Base-by-base conservation (phyloP, 2,797 vertebrate genomes). In the Poecilia wingei region DNA sequence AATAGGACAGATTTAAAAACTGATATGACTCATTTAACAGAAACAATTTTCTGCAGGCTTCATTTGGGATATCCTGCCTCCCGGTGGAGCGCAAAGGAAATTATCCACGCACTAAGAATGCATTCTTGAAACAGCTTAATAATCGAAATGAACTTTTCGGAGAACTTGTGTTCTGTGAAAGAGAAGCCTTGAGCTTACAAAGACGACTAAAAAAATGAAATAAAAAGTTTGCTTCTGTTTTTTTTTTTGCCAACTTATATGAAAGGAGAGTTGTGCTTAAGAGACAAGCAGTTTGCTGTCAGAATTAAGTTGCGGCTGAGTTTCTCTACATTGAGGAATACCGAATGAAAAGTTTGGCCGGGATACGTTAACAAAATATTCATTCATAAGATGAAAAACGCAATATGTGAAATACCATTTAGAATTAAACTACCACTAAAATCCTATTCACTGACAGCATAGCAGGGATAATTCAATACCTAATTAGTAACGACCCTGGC, bases 111-210 rank as follows among this genome's bases (percentile, higher is more conserved):
- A 85, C 81, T 73, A 74, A 57, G 10, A 57, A 57, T 28, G 10
- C 55, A 28, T 57, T 13, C 4, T 28, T 28, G 12, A 13, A 86
- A 47, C 72, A 55, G 46, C 41, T 70, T 43, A 87, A 77, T 91
- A 86, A 89, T 84, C 88, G 47, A 87, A 88, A 87, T 79, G 85
- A 87, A 92, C 86, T 88, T 88, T 74, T 85, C 73, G 64, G 71
- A 81, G 75, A 47, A 75, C 71, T 75, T 72, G 59, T 53, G 81
- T 61, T 88, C 77, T 80, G 41, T 68, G 70, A 82, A 86, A 82
- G 69, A 72, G 66, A 78, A 79, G 79, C 66, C 41, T 25, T 59
- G 72, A 80, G 79, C 68, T 75, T 22, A 66, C 77, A 61, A 82
- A 75, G 82, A 64, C 74, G 70, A 80, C 20, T 1, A 33, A 41